Evolutionary conservation across 2,113 vertebrate genomes (phyloP).

Genomic region (Accipiter virgatus): DNA sequence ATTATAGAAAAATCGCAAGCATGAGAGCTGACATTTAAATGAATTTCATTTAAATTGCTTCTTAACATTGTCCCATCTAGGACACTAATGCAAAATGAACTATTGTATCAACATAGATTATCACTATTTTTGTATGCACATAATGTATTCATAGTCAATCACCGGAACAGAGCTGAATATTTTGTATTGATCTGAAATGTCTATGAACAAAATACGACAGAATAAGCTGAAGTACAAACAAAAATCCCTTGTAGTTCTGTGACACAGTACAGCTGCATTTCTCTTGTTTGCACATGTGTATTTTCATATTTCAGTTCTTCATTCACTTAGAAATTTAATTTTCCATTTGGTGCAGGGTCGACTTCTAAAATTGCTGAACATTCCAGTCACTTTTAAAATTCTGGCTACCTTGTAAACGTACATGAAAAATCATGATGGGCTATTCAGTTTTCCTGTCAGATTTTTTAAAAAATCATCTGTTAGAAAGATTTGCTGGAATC

Average conservation of each 20-base stretch:
- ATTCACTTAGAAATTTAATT: neutral
- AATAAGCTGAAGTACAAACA: slow-evolving; percentile 65
- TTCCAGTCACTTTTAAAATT: neutral
- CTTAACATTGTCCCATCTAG: slow-evolving; percentile 99
- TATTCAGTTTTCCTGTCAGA: neutral
- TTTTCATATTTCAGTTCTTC: neutral
- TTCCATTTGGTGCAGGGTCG: neutral
- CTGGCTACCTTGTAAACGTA: neutral
- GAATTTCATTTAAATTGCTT: slow-evolving; percentile 99
- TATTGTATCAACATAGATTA: slow-evolving; percentile 97
- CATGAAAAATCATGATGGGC: neutral
- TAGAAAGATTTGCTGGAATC: neutral
- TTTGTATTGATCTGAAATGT: slow-evolving; percentile 80
- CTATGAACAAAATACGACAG: slow-evolving; percentile 72
- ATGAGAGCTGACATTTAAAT: slow-evolving; percentile 99
- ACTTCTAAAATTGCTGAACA: neutral
- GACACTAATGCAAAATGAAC: slow-evolving; percentile 99
- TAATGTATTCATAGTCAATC: slow-evolving; percentile 83
- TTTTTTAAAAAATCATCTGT: neutral
- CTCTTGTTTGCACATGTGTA: neutral
- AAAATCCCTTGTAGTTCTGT: slow-evolving; percentile 38
- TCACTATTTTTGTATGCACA: slow-evolving; percentile 81
- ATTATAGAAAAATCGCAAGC: slow-evolving; percentile 99
- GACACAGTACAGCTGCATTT: slow-evolving; percentile 52
- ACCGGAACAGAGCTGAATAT: slow-evolving; percentile 79